phyloP scores from a whole-genome alignment of 2,888 invertebrate species.

The Microdon myrmicae region DNA sequence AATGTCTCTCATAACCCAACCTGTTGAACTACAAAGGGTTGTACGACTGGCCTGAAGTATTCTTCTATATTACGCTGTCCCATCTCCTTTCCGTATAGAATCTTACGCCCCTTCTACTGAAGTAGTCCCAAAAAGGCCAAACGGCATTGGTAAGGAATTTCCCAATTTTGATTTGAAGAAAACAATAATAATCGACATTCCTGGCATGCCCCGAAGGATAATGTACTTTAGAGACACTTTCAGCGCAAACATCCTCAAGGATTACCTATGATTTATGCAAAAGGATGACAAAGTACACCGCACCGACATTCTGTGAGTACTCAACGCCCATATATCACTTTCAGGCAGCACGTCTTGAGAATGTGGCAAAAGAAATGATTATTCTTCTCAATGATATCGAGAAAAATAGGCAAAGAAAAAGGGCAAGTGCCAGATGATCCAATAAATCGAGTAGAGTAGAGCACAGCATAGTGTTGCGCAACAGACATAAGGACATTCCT shows the following conservation, averaged over 20 bases:
- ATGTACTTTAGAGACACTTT: conserved; percentile 42
- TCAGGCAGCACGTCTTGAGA: conserved; percentile 18
- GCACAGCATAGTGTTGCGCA: too few species aligned
- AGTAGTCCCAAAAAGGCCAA: too few species aligned
- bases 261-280: conserved; percentile 49
- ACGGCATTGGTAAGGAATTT: too few species aligned
- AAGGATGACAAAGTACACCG: conserved; percentile 34
- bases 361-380: conserved; percentile 36
- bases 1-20: conserved; percentile 25
- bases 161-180: conserved; percentile 30
- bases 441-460: conserved; percentile 27
- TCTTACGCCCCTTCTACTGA: too few species aligned
- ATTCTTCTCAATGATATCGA: conserved; percentile 35
- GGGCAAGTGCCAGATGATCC: conserved; percentile 33
- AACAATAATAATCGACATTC: conserved; percentile 38
- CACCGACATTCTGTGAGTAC: too few species aligned
- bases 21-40: conserved; percentile 38
- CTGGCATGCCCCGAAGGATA: conserved; percentile 28
- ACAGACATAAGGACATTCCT: conserved; percentile 13
- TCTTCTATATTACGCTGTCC: too few species aligned
- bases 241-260: conserved; percentile 31
- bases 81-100: too few species aligned
- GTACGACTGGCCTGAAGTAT: background rate
- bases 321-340: conserved; percentile 35
- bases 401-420: conserved; percentile 10